These are phyloP conservation scores for Unio pictorum DNA, from an alignment of 2,888 invertebrate species.

Conservation along the genomic window DNA sequence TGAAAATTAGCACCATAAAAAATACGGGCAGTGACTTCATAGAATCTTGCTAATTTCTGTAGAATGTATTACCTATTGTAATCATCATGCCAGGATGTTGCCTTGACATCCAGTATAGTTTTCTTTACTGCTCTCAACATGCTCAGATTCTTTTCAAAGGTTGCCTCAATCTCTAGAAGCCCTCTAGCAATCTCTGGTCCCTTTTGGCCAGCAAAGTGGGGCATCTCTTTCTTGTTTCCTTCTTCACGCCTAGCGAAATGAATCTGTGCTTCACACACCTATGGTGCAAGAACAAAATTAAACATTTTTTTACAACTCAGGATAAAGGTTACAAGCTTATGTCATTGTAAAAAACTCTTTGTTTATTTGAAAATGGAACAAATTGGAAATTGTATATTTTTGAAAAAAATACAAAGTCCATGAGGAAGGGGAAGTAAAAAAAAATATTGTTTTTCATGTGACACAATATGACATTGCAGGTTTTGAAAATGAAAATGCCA, in stretches of 20 bases:
- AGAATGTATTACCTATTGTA: constrained; percentile 65
- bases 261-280: constrained; percentile 91
- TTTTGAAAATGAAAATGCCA: too few species aligned
- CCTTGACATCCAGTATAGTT: constrained; percentile 73
- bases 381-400: too few species aligned
- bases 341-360: too few species aligned
- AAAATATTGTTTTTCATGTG: too few species aligned
- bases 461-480: too few species aligned
- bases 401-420: too few species aligned
- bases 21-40: neutral
- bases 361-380: too few species aligned
- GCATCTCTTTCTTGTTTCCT: constrained; percentile 79
- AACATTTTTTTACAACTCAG: too few species aligned
- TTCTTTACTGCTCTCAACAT: constrained; percentile 77
- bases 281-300: neutral
- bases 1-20: neutral
- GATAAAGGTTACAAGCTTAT: too few species aligned
- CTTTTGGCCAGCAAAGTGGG: constrained; percentile 83
- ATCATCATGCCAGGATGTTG: constrained; percentile 85
- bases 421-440: too few species aligned
- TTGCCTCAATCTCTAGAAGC: constrained; percentile 78
- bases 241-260: constrained; percentile 86
- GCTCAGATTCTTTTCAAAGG: constrained; percentile 79
- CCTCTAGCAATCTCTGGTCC: constrained; percentile 71
- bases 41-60: neutral